Base-by-base conservation (phyloP, 2,888 invertebrate genomes). In the Plagiodera versicolora region DNA sequence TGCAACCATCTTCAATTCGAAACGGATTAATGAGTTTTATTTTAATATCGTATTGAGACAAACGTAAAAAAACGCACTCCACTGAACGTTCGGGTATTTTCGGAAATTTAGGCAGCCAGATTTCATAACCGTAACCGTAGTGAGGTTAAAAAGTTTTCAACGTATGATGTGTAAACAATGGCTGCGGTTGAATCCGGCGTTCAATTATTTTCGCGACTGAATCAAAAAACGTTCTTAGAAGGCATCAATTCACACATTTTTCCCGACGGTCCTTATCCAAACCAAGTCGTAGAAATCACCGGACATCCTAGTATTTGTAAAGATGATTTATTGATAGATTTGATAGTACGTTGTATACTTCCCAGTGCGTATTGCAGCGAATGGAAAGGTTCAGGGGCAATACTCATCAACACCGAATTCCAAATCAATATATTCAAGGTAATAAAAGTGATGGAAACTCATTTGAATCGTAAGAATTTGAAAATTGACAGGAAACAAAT, bases 371-470 rank as follows among this genome's bases (percentile, higher is more conserved):
- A 69, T 17, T 57, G 68, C 47, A 24, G 60, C 0, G 65, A 71
- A 46, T 75, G 72, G 67, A 74, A 69, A 65, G 68, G 67, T n/a
- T 68, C 68, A 11, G 69, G 68, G 48, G 72, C 70, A 44, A 58
- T 74, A 32, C 64, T 76, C 10, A 60, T 76, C 1, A 69, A 70
- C 32, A 72, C 73, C 2, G 70, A 70, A 32, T 70, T 69, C 49
- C 74, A 74, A 53, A 70, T 76, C 57, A 70, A 66, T 55, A 17
- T 75, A 3, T 68, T 73, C 14, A 71, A 70, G 61, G 68, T 76
- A 28, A 71, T 74, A 18, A 74, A 71, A 58, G 64, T 70, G 5
- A 66, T 75, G 4, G 72, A 75, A 65, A 61, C 63, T 17, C 69
- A 69, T 49, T 44, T 74, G 45, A 66, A 65, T 56, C 53, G 64